phyloP scores from a whole-genome alignment of 2,797 vertebrate species.

The Allobates femoralis region DNA sequence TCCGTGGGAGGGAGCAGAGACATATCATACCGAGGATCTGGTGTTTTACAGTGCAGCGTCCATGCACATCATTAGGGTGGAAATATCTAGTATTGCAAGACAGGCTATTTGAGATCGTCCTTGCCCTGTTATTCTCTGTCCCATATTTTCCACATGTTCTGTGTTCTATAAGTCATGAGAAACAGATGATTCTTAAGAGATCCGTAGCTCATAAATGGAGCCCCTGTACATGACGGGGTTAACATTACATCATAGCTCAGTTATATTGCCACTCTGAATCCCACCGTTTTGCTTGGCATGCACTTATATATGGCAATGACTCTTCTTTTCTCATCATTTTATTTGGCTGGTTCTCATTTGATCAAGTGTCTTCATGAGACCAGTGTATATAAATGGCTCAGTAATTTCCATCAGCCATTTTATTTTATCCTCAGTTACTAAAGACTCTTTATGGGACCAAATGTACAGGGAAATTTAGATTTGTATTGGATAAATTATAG shows the following conservation, averaged over 20 bases:
- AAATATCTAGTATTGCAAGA: slow-evolving; percentile 49
- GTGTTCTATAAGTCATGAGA: slow-evolving; percentile 39
- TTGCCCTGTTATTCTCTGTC: slow-evolving; percentile 37
- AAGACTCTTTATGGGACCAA: slow-evolving; percentile 55
- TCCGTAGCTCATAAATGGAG: background rate
- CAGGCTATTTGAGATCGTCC: slow-evolving; percentile 37
- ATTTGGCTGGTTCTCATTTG: slow-evolving; percentile 6
- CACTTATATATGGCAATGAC: slow-evolving; percentile 26
- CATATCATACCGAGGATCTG: slow-evolving; percentile 38
- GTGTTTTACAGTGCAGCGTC: slow-evolving; percentile 1
- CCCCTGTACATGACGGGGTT: slow-evolving; percentile 20
- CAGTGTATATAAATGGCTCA: slow-evolving; percentile 30
- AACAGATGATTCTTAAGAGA: slow-evolving; percentile 45
- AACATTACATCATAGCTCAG: slow-evolving; percentile 18
- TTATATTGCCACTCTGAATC: slow-evolving; percentile 8
- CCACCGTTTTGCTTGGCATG: slow-evolving; percentile 45
- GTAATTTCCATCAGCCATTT: slow-evolving; percentile 10
- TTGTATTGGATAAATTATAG: slow-evolving; percentile 19
- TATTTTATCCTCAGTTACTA: slow-evolving; percentile 11
- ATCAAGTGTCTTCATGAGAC: slow-evolving; percentile 23
- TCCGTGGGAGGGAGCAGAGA: slow-evolving; percentile 34
- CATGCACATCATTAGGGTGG: slow-evolving; percentile 25
- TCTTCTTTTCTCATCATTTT: slow-evolving; percentile 3
- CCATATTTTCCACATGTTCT: slow-evolving; percentile 40
- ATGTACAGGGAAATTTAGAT: slow-evolving; percentile 8